Percentiles rank a stretch among this genome's conserved stretches.
phyloP scores from a whole-genome alignment of 1,140 invertebrate genomes.

The Acromyrmex charruanus region DNA sequence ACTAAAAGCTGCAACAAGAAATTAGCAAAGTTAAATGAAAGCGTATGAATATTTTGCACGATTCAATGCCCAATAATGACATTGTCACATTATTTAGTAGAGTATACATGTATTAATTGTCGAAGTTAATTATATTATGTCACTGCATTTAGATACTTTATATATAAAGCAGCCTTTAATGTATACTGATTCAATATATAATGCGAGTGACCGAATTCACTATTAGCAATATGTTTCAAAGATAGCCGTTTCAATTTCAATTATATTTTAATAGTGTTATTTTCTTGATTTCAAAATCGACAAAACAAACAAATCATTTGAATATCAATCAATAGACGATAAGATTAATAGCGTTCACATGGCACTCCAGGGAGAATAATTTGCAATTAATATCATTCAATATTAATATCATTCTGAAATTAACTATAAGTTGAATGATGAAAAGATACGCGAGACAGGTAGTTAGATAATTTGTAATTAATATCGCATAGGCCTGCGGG shows the following conservation, averaged over 20 bases:
- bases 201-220: no score
- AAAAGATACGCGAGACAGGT: constrained; percentile 43
- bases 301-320: constrained; percentile 15
- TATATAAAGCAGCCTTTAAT: no score
- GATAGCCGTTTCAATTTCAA: neutral
- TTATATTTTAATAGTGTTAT: neutral
- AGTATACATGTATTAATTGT: no score
- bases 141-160: no score
- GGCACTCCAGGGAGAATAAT: constrained; percentile 23
- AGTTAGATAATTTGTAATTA: constrained; percentile 64
- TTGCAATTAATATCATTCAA: constrained; percentile 59
- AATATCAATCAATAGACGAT: constrained; percentile 36
- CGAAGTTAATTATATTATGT: no score
- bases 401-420: constrained; percentile 59
- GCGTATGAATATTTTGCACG: no score
- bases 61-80: no score
- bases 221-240: neutral
- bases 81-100: no score
- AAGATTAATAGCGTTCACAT: constrained; percentile 57
- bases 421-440: constrained; percentile 55
- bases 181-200: no score
- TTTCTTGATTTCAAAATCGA: neutral
- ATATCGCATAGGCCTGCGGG: constrained; percentile 56
- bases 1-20: no score
- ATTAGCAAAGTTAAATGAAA: no score